Conservation (phyloP, 2,888 invertebrate species). For the Tachystola acroxantha region DNA sequence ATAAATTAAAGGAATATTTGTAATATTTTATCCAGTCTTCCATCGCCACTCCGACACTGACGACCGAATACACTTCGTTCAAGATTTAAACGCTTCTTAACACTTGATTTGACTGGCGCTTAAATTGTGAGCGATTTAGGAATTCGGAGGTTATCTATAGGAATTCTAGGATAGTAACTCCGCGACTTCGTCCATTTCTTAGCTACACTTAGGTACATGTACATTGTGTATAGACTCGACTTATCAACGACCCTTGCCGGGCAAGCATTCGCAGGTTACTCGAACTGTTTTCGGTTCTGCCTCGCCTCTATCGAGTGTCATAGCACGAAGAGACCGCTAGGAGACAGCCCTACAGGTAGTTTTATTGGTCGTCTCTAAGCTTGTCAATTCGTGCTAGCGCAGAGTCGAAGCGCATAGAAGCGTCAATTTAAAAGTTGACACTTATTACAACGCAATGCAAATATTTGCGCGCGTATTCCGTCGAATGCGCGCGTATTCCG, state of each 20-base stretch:
- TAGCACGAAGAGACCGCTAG: not conserved
- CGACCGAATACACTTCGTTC: constrained; percentile 1
- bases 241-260: constrained; percentile 19
- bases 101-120: not conserved
- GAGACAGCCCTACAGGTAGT: not conserved
- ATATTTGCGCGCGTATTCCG: too few species aligned
- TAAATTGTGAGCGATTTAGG: not conserved
- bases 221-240: constrained; percentile 44
- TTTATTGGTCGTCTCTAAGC: not conserved
- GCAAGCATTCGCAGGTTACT: constrained; percentile 35
- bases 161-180: constrained; percentile 31
- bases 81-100: not conserved
- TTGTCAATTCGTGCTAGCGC: too few species aligned
- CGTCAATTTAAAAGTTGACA: too few species aligned
- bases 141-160: not conserved
- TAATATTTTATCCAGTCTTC: constrained; percentile 51
- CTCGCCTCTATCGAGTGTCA: not conserved
- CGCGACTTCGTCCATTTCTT: constrained; percentile 58
- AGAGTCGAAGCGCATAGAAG: too few species aligned
- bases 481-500: too few species aligned
- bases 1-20: constrained; percentile 21
- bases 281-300: constrained; percentile 5
- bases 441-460: too few species aligned
- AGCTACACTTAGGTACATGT: constrained; percentile 49
- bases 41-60: constrained; percentile 33